Percentiles rank a stretch among this genome's conserved stretches.
Conservation (phyloP, 2,888 invertebrate genomes). For the Molorchus minor region DNA sequence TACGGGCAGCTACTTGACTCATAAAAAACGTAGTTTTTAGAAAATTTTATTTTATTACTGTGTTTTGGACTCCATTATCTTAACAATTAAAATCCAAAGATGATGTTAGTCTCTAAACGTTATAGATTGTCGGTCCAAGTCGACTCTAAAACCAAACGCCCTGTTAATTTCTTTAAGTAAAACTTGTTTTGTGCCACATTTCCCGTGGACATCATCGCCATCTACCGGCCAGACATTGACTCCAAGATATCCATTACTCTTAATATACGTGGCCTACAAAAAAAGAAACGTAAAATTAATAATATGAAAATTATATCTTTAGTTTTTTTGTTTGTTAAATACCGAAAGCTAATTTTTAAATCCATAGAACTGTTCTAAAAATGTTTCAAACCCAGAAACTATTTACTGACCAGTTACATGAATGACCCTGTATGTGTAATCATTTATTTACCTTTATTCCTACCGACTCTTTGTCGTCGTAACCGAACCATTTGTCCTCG, state of each 20-base stretch:
- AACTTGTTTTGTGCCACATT: slow-evolving; percentile 40
- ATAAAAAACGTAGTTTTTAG: too few relatives aligned
- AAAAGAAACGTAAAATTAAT: background rate
- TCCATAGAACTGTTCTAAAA: background rate
- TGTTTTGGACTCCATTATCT: too few relatives aligned
- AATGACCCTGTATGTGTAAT: background rate
- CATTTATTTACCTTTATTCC: slow-evolving; percentile 31
- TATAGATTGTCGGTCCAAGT: too few relatives aligned
- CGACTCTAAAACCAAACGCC: slow-evolving; percentile 34
- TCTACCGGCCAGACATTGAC: slow-evolving; percentile 46
- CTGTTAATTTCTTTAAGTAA: slow-evolving; percentile 36
- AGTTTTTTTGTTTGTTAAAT: background rate
- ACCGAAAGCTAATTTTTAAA: background rate
- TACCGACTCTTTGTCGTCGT: slow-evolving; percentile 39
- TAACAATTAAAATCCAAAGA: too few relatives aligned
- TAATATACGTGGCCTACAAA: slow-evolving; percentile 43
- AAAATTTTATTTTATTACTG: too few relatives aligned
- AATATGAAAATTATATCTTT: background rate
- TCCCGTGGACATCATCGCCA: slow-evolving; percentile 43
- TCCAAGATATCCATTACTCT: slow-evolving; percentile 39
- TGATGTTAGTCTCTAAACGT: too few relatives aligned
- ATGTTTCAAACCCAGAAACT: background rate
- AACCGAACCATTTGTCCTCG: slow-evolving; percentile 42
- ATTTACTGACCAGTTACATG: background rate
- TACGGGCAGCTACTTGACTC: too few relatives aligned